Evolutionary conservation across 2,888 invertebrate genomes (phyloP), one percentile per base, ranked within the genome.

Genomic region (Rhamphomyia laevipes): DNA sequence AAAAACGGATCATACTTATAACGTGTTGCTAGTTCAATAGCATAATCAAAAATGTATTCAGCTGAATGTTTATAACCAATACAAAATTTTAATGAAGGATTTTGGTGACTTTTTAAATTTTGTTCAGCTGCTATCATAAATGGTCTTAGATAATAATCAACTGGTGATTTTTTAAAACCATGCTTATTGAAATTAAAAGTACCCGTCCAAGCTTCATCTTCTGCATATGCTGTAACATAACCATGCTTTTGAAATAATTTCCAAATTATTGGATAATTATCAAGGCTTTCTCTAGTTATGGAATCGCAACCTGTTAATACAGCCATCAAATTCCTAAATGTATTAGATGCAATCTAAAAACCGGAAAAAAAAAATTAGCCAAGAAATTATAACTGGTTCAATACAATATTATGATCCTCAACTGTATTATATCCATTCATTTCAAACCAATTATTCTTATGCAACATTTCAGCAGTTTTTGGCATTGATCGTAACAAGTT

Each of bases 251-350:
- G n/a, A n/a, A n/a, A n/a, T n/a, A n/a, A n/a, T n/a, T n/a, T n/a
- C n/a, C n/a, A n/a, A n/a, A n/a, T n/a, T n/a, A n/a, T n/a, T n/a
- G n/a, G n/a, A n/a, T n/a, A n/a, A n/a, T 56, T 77, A 62, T 75
- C 76, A 46, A 64, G 60, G 9, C 61, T 57, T n/a, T 67, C 63
- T 13, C 75, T 74, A 35, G 73, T 65, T 3, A 63, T 58, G n/a
- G 66, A 62, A 43, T 66, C 75, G 54, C 77, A 72, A 1, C 91
- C 91, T 0, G 84, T 81, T 4, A 86, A 71, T 46, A 85, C 74
- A 0, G 89, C 86, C 73, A 89, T 81, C 47, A 92, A 66, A 66
- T 93, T 93, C 0, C 91, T 88, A 63, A 85, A 87, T 0, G 90
- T 90, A 59, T 92, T 91, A 59, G 91, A 91, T 1, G 78, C 87